These are phyloP conservation scores for Xylota sylvarum DNA, from an alignment of 2,888 invertebrate species.

Conservation along the genomic window DNA sequence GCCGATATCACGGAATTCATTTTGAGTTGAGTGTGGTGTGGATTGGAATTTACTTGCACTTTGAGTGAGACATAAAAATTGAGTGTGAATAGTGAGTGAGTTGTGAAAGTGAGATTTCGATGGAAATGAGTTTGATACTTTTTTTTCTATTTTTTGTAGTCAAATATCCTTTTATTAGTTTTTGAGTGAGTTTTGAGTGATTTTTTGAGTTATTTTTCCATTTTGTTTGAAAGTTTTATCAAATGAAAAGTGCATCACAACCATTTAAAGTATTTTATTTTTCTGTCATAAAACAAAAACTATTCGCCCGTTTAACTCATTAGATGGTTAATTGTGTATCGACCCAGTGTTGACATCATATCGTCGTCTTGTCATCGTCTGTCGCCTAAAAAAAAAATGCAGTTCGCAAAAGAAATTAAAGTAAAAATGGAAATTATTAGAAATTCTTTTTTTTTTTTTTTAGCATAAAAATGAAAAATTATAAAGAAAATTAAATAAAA, in stretches of 20 bases:
- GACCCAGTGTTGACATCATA: constrained; percentile 53
- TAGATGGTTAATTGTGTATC: constrained; percentile 13
- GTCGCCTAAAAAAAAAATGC: constrained; percentile 67
- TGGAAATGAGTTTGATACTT: constrained; percentile 36
- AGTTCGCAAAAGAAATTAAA: constrained; percentile 61
- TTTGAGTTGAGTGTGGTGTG: constrained; percentile 73
- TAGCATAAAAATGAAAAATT: constrained; percentile 45
- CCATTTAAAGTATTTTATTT: constrained; percentile 47
- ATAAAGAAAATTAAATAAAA: constrained; percentile 43
- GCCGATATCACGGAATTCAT: constrained; percentile 85
- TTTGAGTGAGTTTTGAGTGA: constrained; percentile 46
- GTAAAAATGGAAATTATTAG: constrained; percentile 51
- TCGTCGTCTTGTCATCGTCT: constrained; percentile 31
- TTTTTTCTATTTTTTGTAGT: constrained; percentile 20
- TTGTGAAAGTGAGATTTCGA: constrained; percentile 37
- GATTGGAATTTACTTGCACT: constrained; percentile 59
- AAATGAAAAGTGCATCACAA: constrained; percentile 69
- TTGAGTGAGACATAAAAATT: constrained; percentile 73
- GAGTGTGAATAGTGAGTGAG: constrained; percentile 59
- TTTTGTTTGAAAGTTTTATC: constrained; percentile 30
- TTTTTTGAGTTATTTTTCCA: constrained; percentile 57
- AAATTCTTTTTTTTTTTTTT: constrained; percentile 24
- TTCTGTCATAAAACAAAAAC: constrained; percentile 10
- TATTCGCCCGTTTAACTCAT: constrained; percentile 48
- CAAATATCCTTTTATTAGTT: constrained; percentile 15